A percentile compares a stretch with the other conserved stretches of the same genome.
Evolutionary conservation across 2,113 vertebrate genomes (phyloP).

Genomic region (Leptobrachium leishanense): DNA sequence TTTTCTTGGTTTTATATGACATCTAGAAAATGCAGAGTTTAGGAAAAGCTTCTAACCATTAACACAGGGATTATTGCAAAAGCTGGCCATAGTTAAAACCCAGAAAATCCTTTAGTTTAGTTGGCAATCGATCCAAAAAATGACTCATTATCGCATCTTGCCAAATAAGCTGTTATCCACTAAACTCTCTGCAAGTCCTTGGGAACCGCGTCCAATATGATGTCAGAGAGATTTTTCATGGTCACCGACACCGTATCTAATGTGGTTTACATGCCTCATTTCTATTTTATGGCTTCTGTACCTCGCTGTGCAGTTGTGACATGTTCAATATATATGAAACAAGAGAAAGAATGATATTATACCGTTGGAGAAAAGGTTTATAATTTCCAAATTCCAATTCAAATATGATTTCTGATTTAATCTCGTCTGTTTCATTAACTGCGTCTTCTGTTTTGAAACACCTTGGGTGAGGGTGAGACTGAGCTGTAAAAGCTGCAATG

Average conservation of each 20-base stretch:
- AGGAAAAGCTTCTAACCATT: constrained; percentile 14
- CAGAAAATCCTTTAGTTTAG: constrained; percentile 12
- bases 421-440: too few relatives aligned
- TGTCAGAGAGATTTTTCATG: constrained; percentile 19
- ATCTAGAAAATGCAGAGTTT: constrained; percentile 2
- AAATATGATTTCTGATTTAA: too few relatives aligned
- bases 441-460: too few relatives aligned
- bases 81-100: constrained; percentile 12
- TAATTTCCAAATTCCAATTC: too few relatives aligned
- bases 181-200: constrained; percentile 7
- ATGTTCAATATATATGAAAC: too few relatives aligned
- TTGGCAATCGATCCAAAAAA: constrained; percentile 1
- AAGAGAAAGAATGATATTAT: too few relatives aligned
- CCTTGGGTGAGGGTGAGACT: too few relatives aligned
- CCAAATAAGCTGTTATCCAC: constrained; percentile 28
- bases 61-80: constrained; percentile 19
- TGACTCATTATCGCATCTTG: constrained; percentile 5
- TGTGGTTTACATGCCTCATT: background rate
- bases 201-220: background rate
- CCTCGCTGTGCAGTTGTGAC: too few relatives aligned
- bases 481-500: too few relatives aligned
- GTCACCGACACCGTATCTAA: background rate
- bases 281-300: background rate
- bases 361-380: too few relatives aligned
- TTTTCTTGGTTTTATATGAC: constrained; percentile 3